Evolutionary conservation across 2,888 invertebrate genomes (phyloP), one percentile per base, ranked within the genome.

Genomic region (Hoplodrina blanda): DNA sequence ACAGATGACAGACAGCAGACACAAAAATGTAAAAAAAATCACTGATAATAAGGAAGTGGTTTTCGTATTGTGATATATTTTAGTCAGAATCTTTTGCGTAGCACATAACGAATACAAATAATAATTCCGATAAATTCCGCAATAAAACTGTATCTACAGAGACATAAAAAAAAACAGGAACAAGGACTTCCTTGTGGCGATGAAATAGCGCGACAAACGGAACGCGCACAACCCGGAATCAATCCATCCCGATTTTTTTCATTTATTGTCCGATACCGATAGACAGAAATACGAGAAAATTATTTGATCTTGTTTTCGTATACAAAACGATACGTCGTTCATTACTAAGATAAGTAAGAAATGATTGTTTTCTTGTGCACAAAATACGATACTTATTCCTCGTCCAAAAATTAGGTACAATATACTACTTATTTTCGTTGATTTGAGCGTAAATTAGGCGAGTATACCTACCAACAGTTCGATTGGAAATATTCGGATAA

Each of bases 201-300:
- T 80, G 82, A 85, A 83, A 74, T 87, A 88, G 85, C 86, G 83
- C 84, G 82, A 82, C 87, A 86, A 88, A 84, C 86, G 86, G 84
- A 89, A 88, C 84, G 73, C 83, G 78, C 66, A 44, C 80, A 81
- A 82, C 82, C 85, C 88, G 89, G 86, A 89, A 91, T 91, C 90
- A 90, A 91, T 91, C 87, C 83, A 85, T 87, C 78, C 79, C 79
- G 83, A 90, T 17, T 80, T 89, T 88, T 87, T 86, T 85, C 85
- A 90, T 89, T 89, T 89, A 87, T 90, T 88, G 86, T 54, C 59
- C 62, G 41, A 62, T 62, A 41, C 76, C 76, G 83, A 81, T 84
- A 86, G 85, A 86, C 84, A 87, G 78, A 86, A 86, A 89, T 85
- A 88, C 73, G 85, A 86, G 86, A 86, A 89, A 88, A 87, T 87